Evolutionary conservation across 2,797 vertebrate genomes (phyloP), one percentile per base, ranked within the genome.

Genomic region (Acipenser oxyrinchus): DNA sequence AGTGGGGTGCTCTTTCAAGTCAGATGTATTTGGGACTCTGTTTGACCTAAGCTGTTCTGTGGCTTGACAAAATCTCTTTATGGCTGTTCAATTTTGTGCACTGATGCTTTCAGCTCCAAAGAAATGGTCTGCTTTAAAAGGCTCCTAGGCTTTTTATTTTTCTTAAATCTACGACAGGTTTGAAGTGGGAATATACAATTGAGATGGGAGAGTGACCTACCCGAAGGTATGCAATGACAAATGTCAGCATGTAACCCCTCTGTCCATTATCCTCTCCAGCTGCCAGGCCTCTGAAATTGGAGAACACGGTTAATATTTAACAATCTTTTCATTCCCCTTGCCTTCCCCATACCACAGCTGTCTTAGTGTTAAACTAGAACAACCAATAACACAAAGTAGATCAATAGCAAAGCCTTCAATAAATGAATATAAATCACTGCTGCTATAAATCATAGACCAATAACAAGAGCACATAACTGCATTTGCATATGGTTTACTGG

Each of bases 201-300:
- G 69, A 66, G 37, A 63, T 51, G 75, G 66, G 76, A 66, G 63
- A 79, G 68, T 71, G 77, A 95, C 94, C 78, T 89, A 99, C 97
- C 90, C 97, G 93, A 81, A 99, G 89, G 82, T 99, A 99, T 75
- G 97, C 96, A 7, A 99, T 99, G 84, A 98, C 91, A 81, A 95
- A 99, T 68, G 97, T 99, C 84, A 99, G 84, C 93, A 99, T 94
- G 87, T 99, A 99, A 76, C 97, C 97, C 84, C 95, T 93, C 83
- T 99, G 97, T 69, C 97, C 97, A 83, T 99, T 99, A 88, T 99
- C 97, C 88, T 99, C 97, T 86, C 97, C 97, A 83, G 93, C 95
- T 84, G 97, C 96, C 86, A 99, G 89, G 71, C 97, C 97, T 79
- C 97, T 99, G 83, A 64, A 92, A 90, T 83, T 80, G 85, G 83